phyloP scores from a whole-genome alignment of 2,888 invertebrate species.

The Rhyacophila evoluta region DNA sequence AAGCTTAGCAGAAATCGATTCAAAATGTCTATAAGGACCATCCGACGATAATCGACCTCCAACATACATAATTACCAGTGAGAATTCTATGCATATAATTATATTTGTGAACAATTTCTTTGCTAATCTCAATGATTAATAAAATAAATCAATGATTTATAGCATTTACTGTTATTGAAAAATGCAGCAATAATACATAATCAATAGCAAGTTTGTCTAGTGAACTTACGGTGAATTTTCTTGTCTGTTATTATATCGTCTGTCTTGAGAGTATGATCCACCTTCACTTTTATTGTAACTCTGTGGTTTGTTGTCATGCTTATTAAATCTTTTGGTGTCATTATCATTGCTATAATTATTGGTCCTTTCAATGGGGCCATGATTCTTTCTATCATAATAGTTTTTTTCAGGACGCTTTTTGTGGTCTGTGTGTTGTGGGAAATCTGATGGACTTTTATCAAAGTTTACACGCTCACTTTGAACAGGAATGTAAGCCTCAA shows the following conservation, averaged over 20 bases:
- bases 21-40: too few relatives aligned
- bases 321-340: background rate
- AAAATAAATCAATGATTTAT: too few relatives aligned
- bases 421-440: background rate
- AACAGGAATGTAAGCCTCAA: background rate
- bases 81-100: too few relatives aligned
- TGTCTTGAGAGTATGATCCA: background rate
- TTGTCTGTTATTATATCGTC: background rate
- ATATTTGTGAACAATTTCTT: too few relatives aligned
- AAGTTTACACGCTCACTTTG: background rate
- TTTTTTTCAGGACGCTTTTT: constrained; percentile 3
- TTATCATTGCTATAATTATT: background rate
- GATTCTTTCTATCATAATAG: constrained; percentile 3
- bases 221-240: background rate
- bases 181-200: too few relatives aligned
- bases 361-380: background rate
- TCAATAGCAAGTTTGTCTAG: too few relatives aligned
- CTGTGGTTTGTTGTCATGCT: background rate
- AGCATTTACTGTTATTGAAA: too few relatives aligned
- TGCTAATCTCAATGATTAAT: too few relatives aligned
- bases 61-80: too few relatives aligned
- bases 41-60: too few relatives aligned
- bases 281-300: background rate
- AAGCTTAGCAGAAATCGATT: too few relatives aligned
- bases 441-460: background rate